Base-by-base conservation (phyloP, 2,113 vertebrate genomes). In the Bagarius yarrelli region DNA sequence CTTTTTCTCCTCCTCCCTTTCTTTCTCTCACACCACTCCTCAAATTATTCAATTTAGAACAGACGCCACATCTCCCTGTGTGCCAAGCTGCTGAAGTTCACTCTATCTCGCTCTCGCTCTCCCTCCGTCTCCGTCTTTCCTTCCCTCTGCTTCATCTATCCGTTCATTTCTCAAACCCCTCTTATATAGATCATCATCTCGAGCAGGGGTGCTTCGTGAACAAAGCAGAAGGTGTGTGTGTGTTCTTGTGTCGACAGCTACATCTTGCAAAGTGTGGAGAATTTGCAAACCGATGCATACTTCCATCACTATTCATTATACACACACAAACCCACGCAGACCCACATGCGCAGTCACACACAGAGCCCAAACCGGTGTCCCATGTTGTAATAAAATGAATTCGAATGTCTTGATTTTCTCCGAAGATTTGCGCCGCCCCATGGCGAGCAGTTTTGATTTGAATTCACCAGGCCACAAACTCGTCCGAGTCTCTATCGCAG, bases 1-100 rank as follows among this genome's bases (percentile, higher is more conserved):
- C 76, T 70, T 69, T 84, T 47, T 47, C 36, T 36, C 64, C 27
- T 52, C 60, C 36, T 32, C 66, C 53, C 66, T 47, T 59, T 67
- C 63, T 52, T 52, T 74, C 59, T 83, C 75, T 83, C 86, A 77
- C 79, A 77, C 81, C 76, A 83, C 44, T 81, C 82, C 67, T 80
- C 60, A 85, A 84, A 83, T 85, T 83, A 87, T 87, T 85, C 82
- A 83, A 85, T 87, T 85, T 85, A 81, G 72, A 77, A 63, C 83
- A 83, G 86, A 85, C 83, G 77, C 79, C 86, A 85, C 80, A 77
- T 87, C 86, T 87, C 81, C 84, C 85, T 67, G 55, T 83, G 79
- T 71, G 77, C 81, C 71, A 52, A 70, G 76, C 83, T 32, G 75
- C 79, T 79, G 81, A 76, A 83, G 82, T 83, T 86, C 72, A 67